Conservation (phyloP, 2,888 invertebrate species). For the Abrostola tripartita region DNA sequence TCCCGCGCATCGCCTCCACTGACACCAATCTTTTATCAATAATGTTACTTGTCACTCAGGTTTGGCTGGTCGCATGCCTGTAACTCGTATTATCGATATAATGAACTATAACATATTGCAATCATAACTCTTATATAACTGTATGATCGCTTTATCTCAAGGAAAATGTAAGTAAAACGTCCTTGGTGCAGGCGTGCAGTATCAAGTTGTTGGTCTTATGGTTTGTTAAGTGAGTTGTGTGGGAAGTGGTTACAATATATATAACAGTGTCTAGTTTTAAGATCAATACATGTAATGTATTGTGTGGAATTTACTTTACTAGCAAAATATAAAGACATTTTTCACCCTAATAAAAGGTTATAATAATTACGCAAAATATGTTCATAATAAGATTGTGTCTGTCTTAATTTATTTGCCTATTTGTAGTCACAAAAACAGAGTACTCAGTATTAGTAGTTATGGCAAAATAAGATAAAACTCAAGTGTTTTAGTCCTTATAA, state of each 20-base stretch:
- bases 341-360: too few relatives aligned
- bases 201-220: conserved; percentile 15
- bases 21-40: conserved; percentile 54
- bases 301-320: too few relatives aligned
- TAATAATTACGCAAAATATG: not conserved
- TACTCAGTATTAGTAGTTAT: too few relatives aligned
- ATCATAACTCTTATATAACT: conserved; percentile 49
- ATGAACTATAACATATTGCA: conserved; percentile 48
- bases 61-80: conserved; percentile 41
- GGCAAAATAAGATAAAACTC: too few relatives aligned
- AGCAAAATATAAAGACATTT: too few relatives aligned
- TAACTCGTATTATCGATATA: conserved; percentile 46
- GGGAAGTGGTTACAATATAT: not conserved
- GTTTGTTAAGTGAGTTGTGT: not conserved
- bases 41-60: conserved; percentile 60
- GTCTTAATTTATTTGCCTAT: too few relatives aligned
- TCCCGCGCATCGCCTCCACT: conserved; percentile 2
- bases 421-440: too few relatives aligned
- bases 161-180: conserved; percentile 26
- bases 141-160: conserved; percentile 33
- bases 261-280: not conserved
- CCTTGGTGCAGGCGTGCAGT: conserved; percentile 17
- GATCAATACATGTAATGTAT: too few relatives aligned
- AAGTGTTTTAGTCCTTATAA: too few relatives aligned
- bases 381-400: too few relatives aligned